phyloP scores from a whole-genome alignment of 1,140 invertebrate genomes.

The Papilio machaon region DNA sequence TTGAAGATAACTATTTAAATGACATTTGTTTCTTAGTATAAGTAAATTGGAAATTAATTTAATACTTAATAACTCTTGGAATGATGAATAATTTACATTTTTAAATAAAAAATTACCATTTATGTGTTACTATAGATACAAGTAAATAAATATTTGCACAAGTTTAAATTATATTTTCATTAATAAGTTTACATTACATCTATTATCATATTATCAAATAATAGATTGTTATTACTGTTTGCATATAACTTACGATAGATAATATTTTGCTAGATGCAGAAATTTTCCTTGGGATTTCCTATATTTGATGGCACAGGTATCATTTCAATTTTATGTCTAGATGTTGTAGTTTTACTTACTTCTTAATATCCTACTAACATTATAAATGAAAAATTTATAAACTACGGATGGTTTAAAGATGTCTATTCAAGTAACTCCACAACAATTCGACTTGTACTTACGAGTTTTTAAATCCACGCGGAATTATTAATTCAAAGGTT shows the following conservation, averaged over 20 bases:
- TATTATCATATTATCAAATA: conserved; percentile 28
- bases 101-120: too few relatives aligned
- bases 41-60: neutral
- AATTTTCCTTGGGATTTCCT: conserved; percentile 24
- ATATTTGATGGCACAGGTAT: neutral
- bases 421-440: too few relatives aligned
- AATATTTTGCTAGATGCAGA: neutral
- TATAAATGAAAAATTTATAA: too few relatives aligned
- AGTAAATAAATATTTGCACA: neutral
- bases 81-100: too few relatives aligned
- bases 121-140: neutral
- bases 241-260: conserved; percentile 17
- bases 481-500: neutral
- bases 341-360: neutral
- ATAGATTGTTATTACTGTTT: conserved; percentile 30
- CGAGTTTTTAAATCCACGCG: neutral
- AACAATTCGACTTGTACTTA: too few relatives aligned
- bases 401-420: too few relatives aligned
- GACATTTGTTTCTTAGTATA: neutral
- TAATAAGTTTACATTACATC: conserved; percentile 31
- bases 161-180: neutral
- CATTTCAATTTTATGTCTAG: neutral
- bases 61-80: too few relatives aligned
- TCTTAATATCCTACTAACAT: too few relatives aligned
- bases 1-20: neutral